Evolutionary conservation across 1,140 invertebrate genomes (phyloP), one percentile per base, ranked within the genome.

Genomic region (Trinorchestia longiramus): DNA sequence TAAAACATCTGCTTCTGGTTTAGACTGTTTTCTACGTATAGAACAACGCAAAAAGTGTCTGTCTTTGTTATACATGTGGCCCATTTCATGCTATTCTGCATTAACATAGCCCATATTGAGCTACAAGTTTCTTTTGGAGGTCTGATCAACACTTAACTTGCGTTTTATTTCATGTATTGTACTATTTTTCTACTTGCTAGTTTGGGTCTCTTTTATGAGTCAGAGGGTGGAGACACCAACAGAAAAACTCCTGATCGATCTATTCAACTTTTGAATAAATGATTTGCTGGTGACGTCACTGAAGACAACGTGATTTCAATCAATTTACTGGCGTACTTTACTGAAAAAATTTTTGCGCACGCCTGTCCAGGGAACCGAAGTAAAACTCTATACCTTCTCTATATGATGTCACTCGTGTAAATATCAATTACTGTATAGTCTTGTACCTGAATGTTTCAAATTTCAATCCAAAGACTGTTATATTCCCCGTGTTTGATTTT

Each of bases 371-470:
- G 62, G 36, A 77, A 11, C 36, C 15, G 36, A 77, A 28, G 62
- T 11, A 23, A 77, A 77, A 77, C 62, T 77, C 36, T 77, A 15
- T 36, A 77, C 11, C 62, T 77, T 77, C 62, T 77, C 62, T 28
- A 28, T 36, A 28, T 77, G 3, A 23, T 77, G 62, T 36, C 28
- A 36, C 62, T 11, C 62, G 62, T 77, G 62, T 77, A 77, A 77
- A 77, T 77, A 77, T 23, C 11, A 77, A 77, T 8, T 94, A 23
- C 44, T 44, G 92, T 94, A 94, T 47, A 94, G 92, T 94, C 44
- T 94, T 94, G 92, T 94, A 94, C 92, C 92, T 94, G 92, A 94
- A 44, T 94, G 43, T 47, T 44, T 94, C 92, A 94, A 94, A 44
- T 43, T 45, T 94, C 92, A 40, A 45, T 94, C 92, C 92, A 94